phyloP scores from a whole-genome alignment of 2,113 vertebrate genomes.

The Ochotona curzoniae region DNA sequence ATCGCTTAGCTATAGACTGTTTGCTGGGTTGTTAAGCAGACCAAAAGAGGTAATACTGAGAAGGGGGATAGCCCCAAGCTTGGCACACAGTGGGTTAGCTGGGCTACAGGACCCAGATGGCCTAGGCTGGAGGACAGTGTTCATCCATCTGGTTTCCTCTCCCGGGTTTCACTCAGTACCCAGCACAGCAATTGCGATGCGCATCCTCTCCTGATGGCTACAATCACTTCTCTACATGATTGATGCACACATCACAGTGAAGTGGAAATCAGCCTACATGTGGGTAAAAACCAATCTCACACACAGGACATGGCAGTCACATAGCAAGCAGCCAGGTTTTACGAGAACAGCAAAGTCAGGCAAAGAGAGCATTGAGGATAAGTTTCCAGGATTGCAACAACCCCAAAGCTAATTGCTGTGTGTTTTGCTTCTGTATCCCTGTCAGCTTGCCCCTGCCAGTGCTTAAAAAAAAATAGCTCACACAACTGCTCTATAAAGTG shows the following conservation, averaged over 20 bases:
- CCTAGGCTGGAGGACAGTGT: neutral
- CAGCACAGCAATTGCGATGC: neutral
- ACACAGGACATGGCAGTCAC: too few relatives aligned
- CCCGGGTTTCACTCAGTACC: neutral
- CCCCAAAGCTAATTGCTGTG: too few relatives aligned
- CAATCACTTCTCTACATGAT: constrained; percentile 31
- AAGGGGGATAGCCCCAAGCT: neutral
- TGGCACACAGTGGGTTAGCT: neutral
- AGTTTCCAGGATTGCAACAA: too few relatives aligned
- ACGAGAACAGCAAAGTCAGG: too few relatives aligned
- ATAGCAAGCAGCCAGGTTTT: too few relatives aligned
- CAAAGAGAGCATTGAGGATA: too few relatives aligned
- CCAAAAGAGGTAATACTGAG: neutral
- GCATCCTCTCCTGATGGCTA: neutral
- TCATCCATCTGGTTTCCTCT: neutral
- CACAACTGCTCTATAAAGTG: too few relatives aligned
- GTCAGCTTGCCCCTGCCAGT: too few relatives aligned
- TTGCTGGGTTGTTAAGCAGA: neutral
- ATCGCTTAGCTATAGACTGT: neutral
- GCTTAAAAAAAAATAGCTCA: too few relatives aligned
- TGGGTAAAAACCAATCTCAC: too few relatives aligned
- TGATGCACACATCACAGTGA: neutral
- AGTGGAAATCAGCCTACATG: too few relatives aligned
- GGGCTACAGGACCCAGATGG: neutral
- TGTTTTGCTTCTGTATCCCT: too few relatives aligned